These are phyloP conservation scores for Sarcophilus harrisii DNA, from an alignment of 2,797 vertebrate species.

Conservation along the genomic window DNA sequence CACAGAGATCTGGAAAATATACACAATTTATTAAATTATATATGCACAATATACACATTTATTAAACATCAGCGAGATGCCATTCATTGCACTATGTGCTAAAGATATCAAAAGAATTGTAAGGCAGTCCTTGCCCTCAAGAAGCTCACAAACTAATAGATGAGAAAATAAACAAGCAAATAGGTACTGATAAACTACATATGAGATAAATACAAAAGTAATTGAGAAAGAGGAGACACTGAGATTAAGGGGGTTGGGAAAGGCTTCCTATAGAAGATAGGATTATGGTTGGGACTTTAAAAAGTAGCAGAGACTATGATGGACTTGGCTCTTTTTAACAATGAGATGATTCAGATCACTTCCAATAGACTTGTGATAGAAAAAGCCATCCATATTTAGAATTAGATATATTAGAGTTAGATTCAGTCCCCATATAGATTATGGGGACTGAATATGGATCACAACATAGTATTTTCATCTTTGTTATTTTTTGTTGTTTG, in stretches of 20 bases:
- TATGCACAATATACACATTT: too few relatives aligned
- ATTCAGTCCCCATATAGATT: too few relatives aligned
- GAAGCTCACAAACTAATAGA: neutral
- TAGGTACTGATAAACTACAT: neutral
- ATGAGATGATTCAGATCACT: too few relatives aligned
- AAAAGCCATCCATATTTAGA: too few relatives aligned
- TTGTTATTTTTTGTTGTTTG: too few relatives aligned
- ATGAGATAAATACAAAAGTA: neutral
- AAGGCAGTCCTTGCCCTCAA: neutral
- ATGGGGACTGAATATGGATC: too few relatives aligned
- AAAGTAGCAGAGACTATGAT: neutral
- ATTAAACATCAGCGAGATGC: neutral
- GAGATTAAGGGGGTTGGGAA: neutral
- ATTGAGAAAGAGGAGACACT: neutral
- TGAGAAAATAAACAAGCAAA: neutral
- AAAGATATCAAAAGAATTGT: neutral
- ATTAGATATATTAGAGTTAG: too few relatives aligned
- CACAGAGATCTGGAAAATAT: neutral
- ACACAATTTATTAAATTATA: too few relatives aligned
- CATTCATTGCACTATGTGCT: neutral
- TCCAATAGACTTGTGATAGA: too few relatives aligned
- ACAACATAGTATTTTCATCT: too few relatives aligned
- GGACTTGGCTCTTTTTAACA: too few relatives aligned
- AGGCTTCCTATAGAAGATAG: neutral
- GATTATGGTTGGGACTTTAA: neutral